Conservation (phyloP, 1,140 invertebrate species). For the Vollenhovia emeryi region DNA sequence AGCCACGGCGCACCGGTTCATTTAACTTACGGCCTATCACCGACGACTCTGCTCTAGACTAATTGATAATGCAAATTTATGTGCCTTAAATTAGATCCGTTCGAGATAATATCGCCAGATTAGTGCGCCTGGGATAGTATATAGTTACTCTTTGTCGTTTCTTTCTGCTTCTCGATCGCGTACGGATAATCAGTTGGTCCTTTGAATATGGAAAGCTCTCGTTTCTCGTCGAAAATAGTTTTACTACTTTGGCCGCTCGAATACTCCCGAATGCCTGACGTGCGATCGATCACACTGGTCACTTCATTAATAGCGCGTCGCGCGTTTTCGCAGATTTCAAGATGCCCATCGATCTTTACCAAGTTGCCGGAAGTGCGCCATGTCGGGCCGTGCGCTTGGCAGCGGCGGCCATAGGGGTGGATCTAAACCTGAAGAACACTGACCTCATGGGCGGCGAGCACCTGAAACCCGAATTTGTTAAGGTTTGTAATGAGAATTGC, state of each 20-base stretch:
- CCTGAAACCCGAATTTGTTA: constrained; percentile 84
- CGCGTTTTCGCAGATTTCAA: constrained; percentile 46
- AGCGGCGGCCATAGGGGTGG: constrained; percentile 86
- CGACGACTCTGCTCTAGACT: not conserved
- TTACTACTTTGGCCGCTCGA: not conserved
- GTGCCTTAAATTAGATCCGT: not conserved
- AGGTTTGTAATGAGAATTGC: constrained; percentile 71
- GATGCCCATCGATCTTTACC: constrained; percentile 86
- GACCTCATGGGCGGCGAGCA: constrained; percentile 86
- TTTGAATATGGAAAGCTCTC: not conserved
- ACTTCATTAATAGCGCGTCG: constrained; percentile 13
- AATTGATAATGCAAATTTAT: not conserved
- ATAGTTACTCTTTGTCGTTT: not conserved
- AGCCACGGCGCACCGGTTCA: not conserved
- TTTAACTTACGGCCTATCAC: not conserved
- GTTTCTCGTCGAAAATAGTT: not conserved
- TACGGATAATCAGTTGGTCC: not conserved
- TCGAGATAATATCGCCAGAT: not conserved
- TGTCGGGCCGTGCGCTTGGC: constrained; percentile 87
- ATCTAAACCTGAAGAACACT: constrained; percentile 84
- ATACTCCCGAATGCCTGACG: not conserved
- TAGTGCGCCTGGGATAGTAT: not conserved
- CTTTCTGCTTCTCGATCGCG: not conserved
- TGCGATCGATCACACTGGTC: constrained; percentile 31
- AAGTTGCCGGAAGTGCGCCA: constrained; percentile 85